phyloP scores from a whole-genome alignment of 1,140 invertebrate species.

The Harlomillsia oculata region DNA sequence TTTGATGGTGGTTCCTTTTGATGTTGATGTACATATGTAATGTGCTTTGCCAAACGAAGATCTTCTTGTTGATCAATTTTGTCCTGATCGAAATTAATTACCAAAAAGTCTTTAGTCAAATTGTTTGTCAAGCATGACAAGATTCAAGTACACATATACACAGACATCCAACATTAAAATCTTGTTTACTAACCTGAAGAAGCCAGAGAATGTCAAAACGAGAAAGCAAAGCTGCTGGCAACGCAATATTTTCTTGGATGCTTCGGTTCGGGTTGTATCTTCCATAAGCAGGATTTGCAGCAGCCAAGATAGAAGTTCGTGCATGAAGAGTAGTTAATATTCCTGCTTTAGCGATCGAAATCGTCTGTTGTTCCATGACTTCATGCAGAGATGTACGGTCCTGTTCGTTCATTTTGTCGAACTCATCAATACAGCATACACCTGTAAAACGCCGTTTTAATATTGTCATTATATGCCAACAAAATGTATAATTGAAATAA shows the following conservation, averaged over 20 bases:
- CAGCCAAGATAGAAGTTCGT: constrained; percentile 91
- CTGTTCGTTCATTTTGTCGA: constrained; percentile 96
- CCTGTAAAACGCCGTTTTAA: constrained; percentile 44
- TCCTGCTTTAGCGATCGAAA: constrained; percentile 98
- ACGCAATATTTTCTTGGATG: constrained; percentile 94
- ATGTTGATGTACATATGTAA: constrained; percentile 95
- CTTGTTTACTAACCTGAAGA: constrained; percentile 62
- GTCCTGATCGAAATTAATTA: constrained; percentile 23
- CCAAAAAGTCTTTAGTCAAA: neutral
- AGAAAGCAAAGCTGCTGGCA: constrained; percentile 94
- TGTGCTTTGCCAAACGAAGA: constrained; percentile 82
- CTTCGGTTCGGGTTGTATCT: constrained; percentile 91
- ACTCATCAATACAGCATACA: constrained; percentile 99
- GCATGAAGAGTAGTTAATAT: constrained; percentile 98
- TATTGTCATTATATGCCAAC: neutral
- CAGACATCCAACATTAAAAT: neutral
- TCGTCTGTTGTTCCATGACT: constrained; percentile 99
- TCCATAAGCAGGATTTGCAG: constrained; percentile 97
- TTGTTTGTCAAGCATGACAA: neutral
- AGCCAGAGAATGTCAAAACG: constrained; percentile 97
- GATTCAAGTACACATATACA: neutral
- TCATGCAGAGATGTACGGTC: constrained; percentile 98
- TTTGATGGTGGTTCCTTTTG: constrained; percentile 70
- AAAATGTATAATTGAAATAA: neutral
- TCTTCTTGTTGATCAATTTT: constrained; percentile 29